Evolutionary conservation across 2,888 invertebrate genomes (phyloP).

Genomic region (Atethmia centrago): DNA sequence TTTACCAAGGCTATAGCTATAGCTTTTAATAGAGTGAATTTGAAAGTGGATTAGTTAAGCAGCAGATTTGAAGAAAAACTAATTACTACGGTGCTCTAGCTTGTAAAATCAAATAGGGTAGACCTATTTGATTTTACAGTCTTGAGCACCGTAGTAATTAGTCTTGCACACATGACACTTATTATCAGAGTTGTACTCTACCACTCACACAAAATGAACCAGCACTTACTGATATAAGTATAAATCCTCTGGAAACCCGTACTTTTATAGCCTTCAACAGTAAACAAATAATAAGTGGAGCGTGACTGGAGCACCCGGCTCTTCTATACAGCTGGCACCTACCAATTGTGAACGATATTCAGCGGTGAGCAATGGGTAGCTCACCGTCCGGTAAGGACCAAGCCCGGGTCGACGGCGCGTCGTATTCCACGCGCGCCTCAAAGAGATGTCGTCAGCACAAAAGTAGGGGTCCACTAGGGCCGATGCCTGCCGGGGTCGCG

Average conservation of each 20-base stretch:
- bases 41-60: neutral
- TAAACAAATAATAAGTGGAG: slow-evolving; percentile 29
- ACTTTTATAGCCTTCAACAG: slow-evolving; percentile 21
- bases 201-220: neutral
- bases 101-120: no score
- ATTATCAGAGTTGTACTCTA: neutral
- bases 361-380: no score
- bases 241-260: slow-evolving; percentile 2
- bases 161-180: no score
- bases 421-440: no score
- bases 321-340: slow-evolving; percentile 30
- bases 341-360: slow-evolving; percentile 40
- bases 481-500: no score
- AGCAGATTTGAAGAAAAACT: neutral
- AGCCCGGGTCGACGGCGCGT: no score
- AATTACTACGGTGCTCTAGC: neutral
- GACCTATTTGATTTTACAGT: no score
- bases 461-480: no score
- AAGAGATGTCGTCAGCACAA: no score
- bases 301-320: slow-evolving; percentile 1
- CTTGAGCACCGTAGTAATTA: no score
- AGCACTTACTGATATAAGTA: neutral
- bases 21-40: neutral
- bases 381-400: no score
- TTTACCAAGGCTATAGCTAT: no score